Base-by-base conservation (phyloP, 1,140 invertebrate genomes). In the Drosophila nigromelanica region DNA sequence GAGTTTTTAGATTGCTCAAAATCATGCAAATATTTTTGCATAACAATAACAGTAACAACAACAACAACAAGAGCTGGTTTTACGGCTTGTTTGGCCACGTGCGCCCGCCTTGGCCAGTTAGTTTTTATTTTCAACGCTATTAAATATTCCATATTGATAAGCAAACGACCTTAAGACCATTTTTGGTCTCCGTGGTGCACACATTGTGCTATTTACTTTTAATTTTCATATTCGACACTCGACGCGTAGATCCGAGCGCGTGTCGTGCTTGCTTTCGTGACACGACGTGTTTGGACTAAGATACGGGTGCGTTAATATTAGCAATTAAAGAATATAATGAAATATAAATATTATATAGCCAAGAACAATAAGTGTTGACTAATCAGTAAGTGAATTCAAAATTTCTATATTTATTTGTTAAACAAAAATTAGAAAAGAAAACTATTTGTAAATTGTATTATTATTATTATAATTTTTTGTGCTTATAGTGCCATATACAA, bases 21-120 rank as follows among this genome's bases (percentile, higher is more conserved):
- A 70, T 77, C 79, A 83, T 83, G 81, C 81, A 83, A 86, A 86
- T 83, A 63, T 86, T 76, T 83, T 73, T 82, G 80, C 80, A 79
- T 85, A 82, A 71, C 76, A 79, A 72, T 21, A 77, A 47, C 59
- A 24, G 2, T 2, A 59, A 56, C 39, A 18, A 54, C 40, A 72
- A 11, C 62, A 11, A 15, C 47, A 60, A 54, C 50, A 54, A 52
- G 8, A 35, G 12, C 47, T 51, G 48, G n/a, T 51, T 51, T 51
- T 18, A 51, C 35, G n/a, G 30, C 48, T 15, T 33, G 50, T 8
- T 50, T 30, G 47, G 39, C 14, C 51, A 33, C 12, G 30, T 35
- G 51, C 30, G 43, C 42, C 21, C 27, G 21, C 50, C 39, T 33
- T 45, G 21, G 39, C 40, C 18, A 43, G 18, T 75, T 56, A 43